A percentile compares a stretch with the other conserved stretches of the same genome.
Evolutionary conservation across 2,113 vertebrate genomes (phyloP).

Genomic region (Rhinolophus sinicus): DNA sequence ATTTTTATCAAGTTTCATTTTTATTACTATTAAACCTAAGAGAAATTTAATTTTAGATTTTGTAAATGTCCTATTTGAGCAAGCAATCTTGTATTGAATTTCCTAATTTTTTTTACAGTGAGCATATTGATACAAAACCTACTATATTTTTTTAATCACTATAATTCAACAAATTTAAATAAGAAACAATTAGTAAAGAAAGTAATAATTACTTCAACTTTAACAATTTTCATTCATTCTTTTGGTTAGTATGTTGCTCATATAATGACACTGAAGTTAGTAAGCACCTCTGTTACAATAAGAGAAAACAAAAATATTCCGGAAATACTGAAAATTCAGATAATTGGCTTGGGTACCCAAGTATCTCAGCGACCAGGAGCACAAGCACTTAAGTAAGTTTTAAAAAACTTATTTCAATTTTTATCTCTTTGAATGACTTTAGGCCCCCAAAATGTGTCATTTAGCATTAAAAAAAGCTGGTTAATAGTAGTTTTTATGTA

Average conservation of each 20-base stretch:
- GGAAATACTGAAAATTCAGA: constrained; percentile 95
- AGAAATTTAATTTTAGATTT: constrained; percentile 8
- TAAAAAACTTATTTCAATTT: constrained; percentile 40
- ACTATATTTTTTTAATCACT: background rate
- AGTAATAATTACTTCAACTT: background rate
- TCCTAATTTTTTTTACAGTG: background rate
- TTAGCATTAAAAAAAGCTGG: background rate
- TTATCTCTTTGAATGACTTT: constrained; percentile 25
- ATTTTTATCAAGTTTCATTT: background rate
- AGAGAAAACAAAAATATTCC: constrained; percentile 91
- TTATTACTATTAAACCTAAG: constrained; percentile 19
- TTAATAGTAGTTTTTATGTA: background rate
- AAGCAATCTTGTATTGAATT: background rate
- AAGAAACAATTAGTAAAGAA: constrained; percentile 20
- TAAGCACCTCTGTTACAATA: constrained; percentile 93
- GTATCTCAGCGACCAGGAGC: constrained; percentile 96
- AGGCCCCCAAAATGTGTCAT: background rate
- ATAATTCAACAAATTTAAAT: background rate
- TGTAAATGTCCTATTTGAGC: background rate
- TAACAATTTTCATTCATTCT: constrained; percentile 63
- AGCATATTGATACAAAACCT: background rate
- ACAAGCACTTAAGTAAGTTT: constrained; percentile 93
- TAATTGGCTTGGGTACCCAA: constrained; percentile 93
- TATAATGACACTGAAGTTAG: constrained; percentile 92
- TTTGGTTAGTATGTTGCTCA: constrained; percentile 92